Evolutionary conservation across 1,140 invertebrate species (phyloP), one percentile per base, ranked within the genome.

Genomic region (Diorhabda elongata): DNA sequence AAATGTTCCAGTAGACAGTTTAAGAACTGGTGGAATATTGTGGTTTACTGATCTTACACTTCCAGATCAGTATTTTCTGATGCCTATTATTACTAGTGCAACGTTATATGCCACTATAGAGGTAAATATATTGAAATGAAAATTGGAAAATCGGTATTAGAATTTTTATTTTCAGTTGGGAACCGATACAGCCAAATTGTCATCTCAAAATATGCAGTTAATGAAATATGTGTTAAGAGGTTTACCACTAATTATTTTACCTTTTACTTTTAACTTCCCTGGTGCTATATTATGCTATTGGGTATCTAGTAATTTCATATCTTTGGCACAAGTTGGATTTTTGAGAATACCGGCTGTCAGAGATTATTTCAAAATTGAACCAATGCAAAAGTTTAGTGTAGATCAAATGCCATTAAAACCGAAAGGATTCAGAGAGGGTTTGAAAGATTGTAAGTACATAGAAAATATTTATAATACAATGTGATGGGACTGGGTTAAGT

Each of bases 11-110:
- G 89, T 98, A 7, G 92, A 94, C 66, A 95, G 93, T 79, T 86
- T 99, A 85, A 88, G 87, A 70, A 82, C 85, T 41, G 97, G 97
- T n/a, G 98, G 98, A 3, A 69, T 96, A 0, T 90, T 85, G 64
- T 99, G 97, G 97, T 97, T 99, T 79, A 85, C 85, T 1, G 95
- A 99, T 86, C 85, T 99, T 8, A 96, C 95, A 3, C 73, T 94
- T 5, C 82, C 90, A 43, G 98, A 99, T 85, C 96, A 96, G 7
- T 96, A 87, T 81, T 98, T 91, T 77, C 69, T 93, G 26, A 82
- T 99, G 66, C 98, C 98, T 3, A 2, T 97, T 0, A 82, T 97
- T 58, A 97, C 96, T 2, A 89, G 89, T 80, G 75, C 84, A 1
- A 97, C 96, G 3, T 79, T 98, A 69, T 89, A 84, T 73, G 73